Conservation (phyloP, 2,113 vertebrate genomes). For the Catharus fuscescens region DNA sequence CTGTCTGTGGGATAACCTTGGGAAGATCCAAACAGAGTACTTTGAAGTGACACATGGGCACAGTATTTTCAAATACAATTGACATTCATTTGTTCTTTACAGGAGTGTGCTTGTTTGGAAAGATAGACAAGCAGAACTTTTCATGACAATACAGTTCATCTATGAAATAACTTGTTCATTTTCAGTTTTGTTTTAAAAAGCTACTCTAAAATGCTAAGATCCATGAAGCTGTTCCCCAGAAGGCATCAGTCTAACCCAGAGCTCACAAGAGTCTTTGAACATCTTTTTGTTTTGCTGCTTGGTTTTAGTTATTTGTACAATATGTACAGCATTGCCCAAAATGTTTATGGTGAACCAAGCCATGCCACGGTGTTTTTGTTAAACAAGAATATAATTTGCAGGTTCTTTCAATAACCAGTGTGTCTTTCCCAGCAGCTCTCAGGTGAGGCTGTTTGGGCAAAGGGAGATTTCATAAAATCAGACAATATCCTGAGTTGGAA, state of each 20-base stretch:
- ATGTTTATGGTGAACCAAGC: neutral
- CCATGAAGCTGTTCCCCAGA: neutral
- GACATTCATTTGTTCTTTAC: neutral
- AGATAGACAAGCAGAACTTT: neutral
- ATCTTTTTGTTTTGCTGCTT: neutral
- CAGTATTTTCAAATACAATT: neutral
- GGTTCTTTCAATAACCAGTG: accelerated
- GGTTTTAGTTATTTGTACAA: neutral
- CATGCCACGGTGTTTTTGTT: neutral
- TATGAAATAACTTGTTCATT: neutral
- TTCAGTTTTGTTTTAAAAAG: neutral
- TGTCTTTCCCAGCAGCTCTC: neutral
- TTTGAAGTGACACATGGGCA: neutral
- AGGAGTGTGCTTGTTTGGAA: neutral
- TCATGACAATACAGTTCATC: neutral
- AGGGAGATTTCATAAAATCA: neutral
- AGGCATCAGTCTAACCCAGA: neutral
- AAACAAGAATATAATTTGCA: neutral
- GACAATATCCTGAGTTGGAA: neutral
- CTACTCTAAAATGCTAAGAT: neutral
- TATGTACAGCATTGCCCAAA: neutral
- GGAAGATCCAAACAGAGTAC: slow-evolving; percentile 11
- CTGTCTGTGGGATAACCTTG: slow-evolving; percentile 7
- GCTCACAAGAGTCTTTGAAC: neutral
- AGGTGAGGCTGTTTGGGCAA: neutral